Percentiles rank a stretch among this genome's conserved stretches.
phyloP scores from a whole-genome alignment of 2,797 vertebrate genomes.

The Poecile montanus region DNA sequence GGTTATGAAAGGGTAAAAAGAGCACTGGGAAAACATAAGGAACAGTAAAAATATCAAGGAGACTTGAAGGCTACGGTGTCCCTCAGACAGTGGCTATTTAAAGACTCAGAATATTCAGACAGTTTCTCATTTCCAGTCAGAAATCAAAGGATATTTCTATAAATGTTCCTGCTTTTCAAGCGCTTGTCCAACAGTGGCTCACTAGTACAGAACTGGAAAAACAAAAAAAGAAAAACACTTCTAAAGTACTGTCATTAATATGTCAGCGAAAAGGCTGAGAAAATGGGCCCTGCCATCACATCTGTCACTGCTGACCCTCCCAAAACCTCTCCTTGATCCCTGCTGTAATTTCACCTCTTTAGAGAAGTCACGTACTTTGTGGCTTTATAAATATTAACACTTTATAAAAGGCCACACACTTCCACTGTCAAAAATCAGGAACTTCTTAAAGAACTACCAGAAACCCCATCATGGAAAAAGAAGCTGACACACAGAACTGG shows the following conservation, averaged over 20 bases:
- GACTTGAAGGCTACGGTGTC: neutral
- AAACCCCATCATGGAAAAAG: neutral
- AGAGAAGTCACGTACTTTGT: neutral
- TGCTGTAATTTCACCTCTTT: no score
- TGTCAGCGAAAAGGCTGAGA: neutral
- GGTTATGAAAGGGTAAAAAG: neutral
- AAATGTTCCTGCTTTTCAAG: neutral
- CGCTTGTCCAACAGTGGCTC: neutral
- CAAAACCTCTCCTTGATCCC: neutral
- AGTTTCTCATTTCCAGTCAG: slow-evolving; percentile 28
- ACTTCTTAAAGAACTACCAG: neutral
- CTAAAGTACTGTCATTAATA: neutral
- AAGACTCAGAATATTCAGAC: neutral
- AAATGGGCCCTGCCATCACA: neutral
- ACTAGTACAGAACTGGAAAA: neutral
- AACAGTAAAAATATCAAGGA: neutral
- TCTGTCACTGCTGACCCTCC: neutral
- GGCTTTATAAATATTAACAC: neutral
- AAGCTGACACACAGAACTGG: neutral
- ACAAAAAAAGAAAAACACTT: neutral
- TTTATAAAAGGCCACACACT: neutral
- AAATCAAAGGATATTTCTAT: slow-evolving; percentile 24
- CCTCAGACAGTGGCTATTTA: slow-evolving; percentile 1
- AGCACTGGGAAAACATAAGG: neutral
- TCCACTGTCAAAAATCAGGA: neutral